Evolutionary conservation across 2,888 invertebrate genomes (phyloP), one percentile per base, ranked within the genome.

Genomic region (Microctonus brassicae): DNA sequence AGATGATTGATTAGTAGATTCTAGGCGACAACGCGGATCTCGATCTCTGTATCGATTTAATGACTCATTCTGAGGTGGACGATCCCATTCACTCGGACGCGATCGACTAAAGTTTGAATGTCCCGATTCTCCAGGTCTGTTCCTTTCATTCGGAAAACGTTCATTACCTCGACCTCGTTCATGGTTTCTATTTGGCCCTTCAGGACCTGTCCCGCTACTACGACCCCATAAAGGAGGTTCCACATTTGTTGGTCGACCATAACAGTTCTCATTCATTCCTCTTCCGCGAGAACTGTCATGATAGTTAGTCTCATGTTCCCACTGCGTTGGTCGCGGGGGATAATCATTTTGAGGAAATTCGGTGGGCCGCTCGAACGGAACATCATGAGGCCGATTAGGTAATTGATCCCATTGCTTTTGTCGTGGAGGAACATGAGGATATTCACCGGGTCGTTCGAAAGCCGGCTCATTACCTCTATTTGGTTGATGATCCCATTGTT

Each of bases 21-120:
- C 81, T 1, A 52, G 17, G 0, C 77, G 76, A 42, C 77, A 73
- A 0, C 79, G 76, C 9, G 79, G 83, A 63, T 80, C 82, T 10
- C 82, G 75, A 24, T 58, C 75, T 42, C 77, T 66, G 47, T 33
- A 57, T 29, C 29, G 53, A 53, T 64, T 63, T 9, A 65, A 36
- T 11, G 64, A 11, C 3, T 75, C 70, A 33, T 17, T 29, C 20
- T 71, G 60, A 52, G 64, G 22, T 42, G 65, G 64, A 53, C 69
- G 55, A 72, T 75, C 73, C 71, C 71, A 66, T 7, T 75, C 76
- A 58, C 65, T 74, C 26, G 65, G 65, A 53, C 75, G 72, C 3
- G 47, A 17, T n/a, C 77, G 71, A 73, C 66, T 75, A 13, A 71
- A 77, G 9, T 71, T 58, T 20, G 68, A 26, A 61, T 76, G 69